Evolutionary conservation across 23 tunicate species (phyloP).

Genomic region (Trididemnum miniatum): DNA sequence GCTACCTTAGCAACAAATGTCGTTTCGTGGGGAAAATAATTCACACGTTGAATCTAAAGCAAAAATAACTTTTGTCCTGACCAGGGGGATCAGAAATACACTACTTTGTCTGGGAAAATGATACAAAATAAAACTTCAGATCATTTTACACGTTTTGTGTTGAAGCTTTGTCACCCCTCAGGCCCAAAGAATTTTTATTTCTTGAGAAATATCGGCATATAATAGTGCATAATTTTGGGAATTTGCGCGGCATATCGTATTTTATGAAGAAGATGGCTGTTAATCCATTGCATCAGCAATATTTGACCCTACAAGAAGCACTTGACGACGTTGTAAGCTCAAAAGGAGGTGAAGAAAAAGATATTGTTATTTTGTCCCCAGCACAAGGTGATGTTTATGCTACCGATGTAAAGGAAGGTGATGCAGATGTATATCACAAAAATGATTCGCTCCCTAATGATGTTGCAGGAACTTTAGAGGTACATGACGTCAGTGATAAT

Average conservation of each 20-base stretch:
- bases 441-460: constrained; percentile 9
- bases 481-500: neutral
- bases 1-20: too few relatives aligned
- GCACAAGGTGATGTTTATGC: constrained; percentile 24
- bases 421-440: neutral
- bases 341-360: constrained; percentile 14
- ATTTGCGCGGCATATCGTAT: neutral
- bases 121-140: too few relatives aligned
- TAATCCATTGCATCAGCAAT: neutral
- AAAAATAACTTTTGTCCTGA: too few relatives aligned
- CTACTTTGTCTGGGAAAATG: too few relatives aligned
- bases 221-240: neutral
- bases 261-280: neutral
- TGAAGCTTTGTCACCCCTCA: too few relatives aligned
- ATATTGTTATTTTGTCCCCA: constrained; percentile 27
- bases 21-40: too few relatives aligned
- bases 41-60: too few relatives aligned
- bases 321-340: constrained; percentile 8
- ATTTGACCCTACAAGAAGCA: constrained; percentile 13
- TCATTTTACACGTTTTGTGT: too few relatives aligned
- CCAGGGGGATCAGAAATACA: too few relatives aligned
- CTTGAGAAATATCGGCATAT: neutral
- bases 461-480: constrained; percentile 26
- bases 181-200: too few relatives aligned
- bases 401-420: constrained; percentile 11